These are phyloP conservation scores for Oryzias celebensis DNA, from an alignment of 2,113 vertebrate species.

Conservation along the genomic window DNA sequence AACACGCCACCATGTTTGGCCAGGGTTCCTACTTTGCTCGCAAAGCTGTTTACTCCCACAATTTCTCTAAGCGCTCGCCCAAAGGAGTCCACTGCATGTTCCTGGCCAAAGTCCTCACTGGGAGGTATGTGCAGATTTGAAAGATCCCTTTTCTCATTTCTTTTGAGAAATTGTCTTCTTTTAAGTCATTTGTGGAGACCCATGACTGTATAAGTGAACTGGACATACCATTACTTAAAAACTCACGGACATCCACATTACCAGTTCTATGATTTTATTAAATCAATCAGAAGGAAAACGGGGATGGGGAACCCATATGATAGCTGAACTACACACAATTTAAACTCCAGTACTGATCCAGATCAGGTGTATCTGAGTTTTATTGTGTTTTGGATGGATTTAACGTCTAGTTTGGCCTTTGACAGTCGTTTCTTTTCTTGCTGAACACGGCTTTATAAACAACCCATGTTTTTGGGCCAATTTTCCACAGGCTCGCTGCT, in stretches of 20 bases:
- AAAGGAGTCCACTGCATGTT: conserved; percentile 98
- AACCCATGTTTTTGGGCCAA: conserved; percentile 4
- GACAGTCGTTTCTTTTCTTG: conserved; percentile 7
- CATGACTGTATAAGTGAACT: no score
- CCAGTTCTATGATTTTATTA: no score
- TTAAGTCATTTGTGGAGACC: no score
- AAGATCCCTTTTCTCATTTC: not conserved
- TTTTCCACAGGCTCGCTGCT: not conserved
- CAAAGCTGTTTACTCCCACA: conserved; percentile 96
- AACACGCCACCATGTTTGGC: conserved; percentile 98
- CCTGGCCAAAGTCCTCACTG: conserved; percentile 95
- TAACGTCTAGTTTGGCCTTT: conserved; percentile 16
- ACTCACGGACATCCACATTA: no score
- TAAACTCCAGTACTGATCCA: conserved; percentile 8
- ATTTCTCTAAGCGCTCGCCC: conserved; percentile 93
- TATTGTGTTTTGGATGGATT: conserved; percentile 8
- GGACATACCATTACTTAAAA: no score
- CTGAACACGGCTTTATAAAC: conserved; percentile 6
- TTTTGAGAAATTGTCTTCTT: no score
- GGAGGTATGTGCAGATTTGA: conserved; percentile 68
- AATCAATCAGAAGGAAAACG: no score
- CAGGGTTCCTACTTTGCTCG: conserved; percentile 98
- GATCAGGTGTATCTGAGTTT: conserved; percentile 15
- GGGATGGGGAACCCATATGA: no score
- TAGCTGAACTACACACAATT: no score